Base-by-base conservation (phyloP, 2,797 vertebrate genomes). In the Saxicola maurus region DNA sequence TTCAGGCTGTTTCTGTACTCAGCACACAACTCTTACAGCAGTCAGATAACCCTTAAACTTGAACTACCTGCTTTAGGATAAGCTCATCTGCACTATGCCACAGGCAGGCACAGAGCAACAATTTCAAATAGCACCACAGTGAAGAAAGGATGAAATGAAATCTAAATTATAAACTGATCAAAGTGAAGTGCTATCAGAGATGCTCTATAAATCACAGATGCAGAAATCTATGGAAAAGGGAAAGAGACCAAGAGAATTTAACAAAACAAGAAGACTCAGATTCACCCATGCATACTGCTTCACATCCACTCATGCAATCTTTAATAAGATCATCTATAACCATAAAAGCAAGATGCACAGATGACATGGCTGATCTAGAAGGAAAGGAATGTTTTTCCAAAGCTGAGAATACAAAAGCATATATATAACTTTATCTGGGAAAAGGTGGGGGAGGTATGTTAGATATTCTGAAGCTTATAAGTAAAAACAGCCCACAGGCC, bases 301-400 rank as follows among this genome's bases (percentile, higher is more conserved):
- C 71, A 68, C 7, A 75, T 31, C 27, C 48, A 81, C 73, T 85
- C 82, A 86, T 5, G 73, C 66, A 87, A 55, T 27, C 60, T 65
- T 91, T 87, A 95, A 69, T 59, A 86, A 86, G 48, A 93, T 76
- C n/a, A 87, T 56, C 75, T 40, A 30, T 28, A 92, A 64, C 24
- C 61, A 82, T 55, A 78, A 91, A 80, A 71, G 24, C 38, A 89
- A 68, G 43, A 71, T 42, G 37, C 28, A 28, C 28, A 65, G 57
- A 80, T 82, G 46, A 91, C 8, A 30, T 8, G 33, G 27, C 30
- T 87, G 43, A 71, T 82, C 55, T 49, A 75, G 76, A 82, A 90
- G 59, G 57, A 82, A 91, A 89, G 53, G 51, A 88, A 80, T 80
- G 83, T 68, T 82, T 71, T 57, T 88, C 51, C n/a, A 67, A 57